Evolutionary conservation across 1,140 invertebrate species (phyloP), one percentile per base, ranked within the genome.

Genomic region (Radopholus similis): DNA sequence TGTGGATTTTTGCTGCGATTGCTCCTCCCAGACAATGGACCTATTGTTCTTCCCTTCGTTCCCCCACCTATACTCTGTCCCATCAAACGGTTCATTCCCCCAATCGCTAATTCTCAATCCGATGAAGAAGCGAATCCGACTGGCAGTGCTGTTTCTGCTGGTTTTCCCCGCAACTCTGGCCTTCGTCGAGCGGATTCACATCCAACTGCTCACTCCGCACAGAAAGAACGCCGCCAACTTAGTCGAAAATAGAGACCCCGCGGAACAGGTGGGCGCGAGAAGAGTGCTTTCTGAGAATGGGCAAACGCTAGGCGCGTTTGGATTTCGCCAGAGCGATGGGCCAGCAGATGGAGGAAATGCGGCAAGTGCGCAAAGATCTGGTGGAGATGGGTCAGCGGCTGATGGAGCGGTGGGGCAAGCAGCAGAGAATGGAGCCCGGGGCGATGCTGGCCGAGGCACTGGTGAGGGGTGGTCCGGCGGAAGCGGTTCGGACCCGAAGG

Each of bases 341-440:
- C 30, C 30, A 35, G 30, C 26, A 26, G 49, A 62, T 62, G 59
- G 49, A 35, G 47, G 34, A 62, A 49, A 62, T 62, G 59, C n/a
- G 26, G 21, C 28, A 62, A 47, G 23, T 62, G 23, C 42, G 49
- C 35, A 11, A 35, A 21, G 49, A 62, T n/a, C 49, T 62, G 4
- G 59, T 11, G 32, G 59, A 62, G 47, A 21, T 49, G 18, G 32
- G 49, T 6, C 35, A 30, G n/a, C 40, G 49, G 23, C 32, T 62
- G 30, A 62, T 62, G 59, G 59, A 35, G 32, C 32, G 18, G 34
- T 62, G 59, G 59, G 59, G 47, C 21, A 30, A n/a, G n/a, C 4
- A 30, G 15, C 37, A 49, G 15, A 32, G 28, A 42, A 26, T 62
- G 0, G 59, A 49, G 18, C 59, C 59, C 15, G 34, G 59, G 21